These are phyloP conservation scores for Mythimna albipuncta DNA, from an alignment of 2,888 invertebrate genomes.

Conservation along the genomic window DNA sequence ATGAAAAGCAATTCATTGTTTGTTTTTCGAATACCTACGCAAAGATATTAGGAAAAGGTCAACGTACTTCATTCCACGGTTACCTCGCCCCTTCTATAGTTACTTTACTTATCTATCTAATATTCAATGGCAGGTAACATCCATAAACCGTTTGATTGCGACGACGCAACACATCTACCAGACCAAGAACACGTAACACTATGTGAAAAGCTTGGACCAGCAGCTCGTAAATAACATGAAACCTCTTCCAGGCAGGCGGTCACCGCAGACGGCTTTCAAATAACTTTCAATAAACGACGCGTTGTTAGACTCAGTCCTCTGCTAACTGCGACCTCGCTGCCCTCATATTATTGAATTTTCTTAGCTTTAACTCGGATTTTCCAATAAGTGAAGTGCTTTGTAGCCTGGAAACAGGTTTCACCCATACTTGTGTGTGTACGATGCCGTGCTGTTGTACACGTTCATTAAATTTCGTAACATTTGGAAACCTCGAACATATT, in stretches of 20 bases:
- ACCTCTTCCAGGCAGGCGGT: conserved; percentile 70
- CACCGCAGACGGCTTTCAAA: conserved; percentile 77
- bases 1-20: too few species aligned
- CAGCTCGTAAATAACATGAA: conserved; percentile 70
- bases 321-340: conserved; percentile 65
- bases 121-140: conserved; percentile 16
- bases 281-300: conserved; percentile 77
- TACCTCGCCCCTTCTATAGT: too few species aligned
- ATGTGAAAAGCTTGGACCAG: conserved; percentile 61
- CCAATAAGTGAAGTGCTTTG: conserved; percentile 77
- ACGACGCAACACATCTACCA: conserved; percentile 32
- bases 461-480: conserved; percentile 55
- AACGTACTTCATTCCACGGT: too few species aligned
- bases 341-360: conserved; percentile 79
- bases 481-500: conserved; percentile 24
- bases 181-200: conserved; percentile 49
- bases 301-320: conserved; percentile 65
- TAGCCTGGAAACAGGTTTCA: conserved; percentile 59
- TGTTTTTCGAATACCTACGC: too few species aligned
- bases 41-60: too few species aligned
- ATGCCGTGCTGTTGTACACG: conserved; percentile 41
- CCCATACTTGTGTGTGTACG: conserved; percentile 34
- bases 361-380: conserved; percentile 74
- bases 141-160: conserved; percentile 12
- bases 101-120: background rate